Evolutionary conservation across 1,140 invertebrate genomes (phyloP).

Genomic region (Sarcophaga peregrina): DNA sequence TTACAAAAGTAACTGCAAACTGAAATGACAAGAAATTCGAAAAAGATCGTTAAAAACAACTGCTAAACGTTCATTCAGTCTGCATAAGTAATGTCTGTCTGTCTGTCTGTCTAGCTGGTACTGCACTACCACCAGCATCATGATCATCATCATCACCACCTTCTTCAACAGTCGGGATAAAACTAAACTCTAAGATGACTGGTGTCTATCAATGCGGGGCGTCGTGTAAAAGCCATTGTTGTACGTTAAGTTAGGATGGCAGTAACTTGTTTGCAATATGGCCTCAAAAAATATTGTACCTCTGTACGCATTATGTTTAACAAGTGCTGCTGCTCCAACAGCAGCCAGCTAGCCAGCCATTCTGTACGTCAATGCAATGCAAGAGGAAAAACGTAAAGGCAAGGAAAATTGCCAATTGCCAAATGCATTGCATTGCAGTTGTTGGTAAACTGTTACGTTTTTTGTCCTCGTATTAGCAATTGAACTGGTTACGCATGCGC

Average conservation of each 20-base stretch:
- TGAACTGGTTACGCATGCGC: conserved; percentile 26
- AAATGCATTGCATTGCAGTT: not conserved
- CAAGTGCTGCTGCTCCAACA: conserved; percentile 10
- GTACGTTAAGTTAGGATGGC: not conserved
- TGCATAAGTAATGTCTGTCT: conserved; percentile 1
- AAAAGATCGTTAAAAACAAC: not conserved
- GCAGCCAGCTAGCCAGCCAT: not conserved
- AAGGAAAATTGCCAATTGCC: no score
- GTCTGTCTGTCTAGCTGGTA: not conserved
- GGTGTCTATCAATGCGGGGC: conserved; percentile 25
- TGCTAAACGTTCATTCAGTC: not conserved
- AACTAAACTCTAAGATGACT: not conserved
- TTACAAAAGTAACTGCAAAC: not conserved
- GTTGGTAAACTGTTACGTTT: not conserved
- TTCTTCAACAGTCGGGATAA: not conserved
- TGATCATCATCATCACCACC: not conserved
- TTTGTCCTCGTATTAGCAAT: conserved; percentile 22
- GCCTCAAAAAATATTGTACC: conserved; percentile 3
- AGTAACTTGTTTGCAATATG: not conserved
- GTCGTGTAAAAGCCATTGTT: not conserved
- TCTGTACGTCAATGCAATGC: no score
- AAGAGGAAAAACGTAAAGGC: no score
- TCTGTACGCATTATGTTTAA: conserved; percentile 20
- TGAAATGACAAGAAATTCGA: not conserved
- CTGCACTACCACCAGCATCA: not conserved